Base-by-base conservation (phyloP, 2,888 invertebrate species). In the Acanthopleura granulata region DNA sequence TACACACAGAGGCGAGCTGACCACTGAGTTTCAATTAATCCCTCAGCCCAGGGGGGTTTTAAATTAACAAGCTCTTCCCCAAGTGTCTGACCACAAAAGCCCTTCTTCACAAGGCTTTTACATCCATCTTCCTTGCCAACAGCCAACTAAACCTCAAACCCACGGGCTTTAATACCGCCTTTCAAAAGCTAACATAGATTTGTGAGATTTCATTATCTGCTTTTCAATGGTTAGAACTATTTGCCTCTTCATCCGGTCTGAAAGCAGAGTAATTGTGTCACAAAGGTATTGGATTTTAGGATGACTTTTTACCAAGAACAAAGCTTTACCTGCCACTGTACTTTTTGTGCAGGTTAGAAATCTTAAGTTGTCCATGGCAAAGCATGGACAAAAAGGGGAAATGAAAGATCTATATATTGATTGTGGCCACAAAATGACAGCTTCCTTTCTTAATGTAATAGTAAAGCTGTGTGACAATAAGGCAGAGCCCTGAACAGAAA, bases 391-490 rank as follows among this genome's bases (percentile, higher is more conserved):
- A 57, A 57, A 57, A 40, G 40, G 18, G 57, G 57, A 57, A 57
- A 57, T n/a, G 12, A 57, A 18, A 27, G 29, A 66, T 66, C 66
- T 27, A 66, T 66, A 66, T 66, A 66, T 66, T 22, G 66, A 66
- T 66, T 27, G 16, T 25, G 16, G 25, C 66, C 22, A 66, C 66
- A 66, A 66, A 66, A 66, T 66, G 27, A 27, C 66, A 22, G 29
- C 29, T 66, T 66, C 66, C 66, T 66, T 66, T 66, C 66, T 66
- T 66, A 66, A 66, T 66, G 66, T 27, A 66, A 27, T 25, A 66
- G 27, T 66, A 66, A 66, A 66, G 29, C 16, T 1, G 25, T 27
- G 29, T 27, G 66, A 66, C 27, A 66, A 66, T 16, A 66, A 15
- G 16, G 22, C 6, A 27, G 25, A 27, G 66, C 15, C 29, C 6